A percentile compares a stretch with the other conserved stretches of the same genome.
Conservation (phyloP, 53 echinoderm and acorn worm species). For the Antedon mediterranea region DNA sequence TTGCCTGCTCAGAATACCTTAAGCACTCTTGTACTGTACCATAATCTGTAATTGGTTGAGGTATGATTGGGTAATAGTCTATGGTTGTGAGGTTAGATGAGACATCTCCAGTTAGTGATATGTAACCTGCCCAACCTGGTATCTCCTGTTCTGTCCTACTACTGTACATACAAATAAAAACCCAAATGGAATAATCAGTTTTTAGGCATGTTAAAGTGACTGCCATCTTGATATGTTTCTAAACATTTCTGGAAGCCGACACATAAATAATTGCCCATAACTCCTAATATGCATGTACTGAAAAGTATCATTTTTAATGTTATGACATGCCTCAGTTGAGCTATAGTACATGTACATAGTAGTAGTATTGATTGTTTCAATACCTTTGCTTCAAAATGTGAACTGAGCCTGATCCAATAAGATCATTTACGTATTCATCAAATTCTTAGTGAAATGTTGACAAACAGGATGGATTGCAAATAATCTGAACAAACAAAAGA, state of each 20-base stretch:
- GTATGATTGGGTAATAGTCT: conserved; percentile 54
- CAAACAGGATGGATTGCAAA: conserved; percentile 16
- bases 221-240: too few species aligned
- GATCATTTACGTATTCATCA: conserved; percentile 9
- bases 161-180: too few species aligned
- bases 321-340: too few species aligned
- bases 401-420: conserved; percentile 16
- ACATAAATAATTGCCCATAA: too few species aligned
- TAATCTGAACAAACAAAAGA: conserved; percentile 14
- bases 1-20: background rate
- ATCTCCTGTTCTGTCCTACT: conserved; percentile 7
- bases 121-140: conserved; percentile 37
- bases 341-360: too few species aligned
- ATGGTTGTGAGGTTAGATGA: conserved; percentile 26
- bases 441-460: conserved; percentile 30
- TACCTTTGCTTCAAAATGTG: too few species aligned
- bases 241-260: too few species aligned
- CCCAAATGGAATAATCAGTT: too few species aligned
- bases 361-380: too few species aligned
- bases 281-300: too few species aligned
- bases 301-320: too few species aligned
- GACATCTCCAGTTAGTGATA: conserved; percentile 27
- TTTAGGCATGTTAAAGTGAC: too few species aligned
- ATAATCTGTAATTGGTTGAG: conserved; percentile 39
- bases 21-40: conserved; percentile 14